Conservation (phyloP, 1,140 invertebrate species). For the Plodia interpunctella region DNA sequence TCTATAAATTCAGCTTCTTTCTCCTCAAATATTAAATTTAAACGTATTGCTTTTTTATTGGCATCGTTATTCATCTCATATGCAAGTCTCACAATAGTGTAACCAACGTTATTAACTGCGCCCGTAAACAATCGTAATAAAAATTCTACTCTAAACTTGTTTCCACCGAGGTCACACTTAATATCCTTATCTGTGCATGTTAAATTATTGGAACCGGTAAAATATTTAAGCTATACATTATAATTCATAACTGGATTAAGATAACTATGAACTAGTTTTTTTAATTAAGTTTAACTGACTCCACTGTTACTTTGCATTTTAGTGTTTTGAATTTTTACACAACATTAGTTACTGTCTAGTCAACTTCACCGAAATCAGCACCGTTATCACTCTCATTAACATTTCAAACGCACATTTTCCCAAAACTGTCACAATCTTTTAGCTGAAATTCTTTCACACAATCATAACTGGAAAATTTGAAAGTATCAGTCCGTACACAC, state of each 20-base stretch:
- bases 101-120: conserved; percentile 17
- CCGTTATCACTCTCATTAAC: neutral
- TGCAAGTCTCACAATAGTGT: neutral
- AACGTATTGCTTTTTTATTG: neutral
- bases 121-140: conserved; percentile 17
- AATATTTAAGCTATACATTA: conserved; percentile 19
- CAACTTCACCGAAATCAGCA: neutral
- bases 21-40: too few species aligned
- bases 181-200: conserved; percentile 18
- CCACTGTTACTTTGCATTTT: too few species aligned
- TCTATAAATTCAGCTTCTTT: too few species aligned
- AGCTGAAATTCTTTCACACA: too few species aligned
- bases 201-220: conserved; percentile 38
- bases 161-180: conserved; percentile 39
- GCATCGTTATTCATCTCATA: conserved; percentile 8
- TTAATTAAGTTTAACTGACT: neutral
- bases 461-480: neutral
- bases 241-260: conserved; percentile 34
- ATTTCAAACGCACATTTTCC: neutral
- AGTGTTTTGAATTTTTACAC: too few species aligned
- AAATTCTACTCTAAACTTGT: conserved; percentile 1
- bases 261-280: conserved; percentile 15
- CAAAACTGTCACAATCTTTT: neutral
- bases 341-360: too few species aligned
- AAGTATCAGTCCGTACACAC: conserved; percentile 12